Base-by-base conservation (phyloP, 37 sponge, comb jelly and placozoan species). In the Haliclona indistincta region DNA sequence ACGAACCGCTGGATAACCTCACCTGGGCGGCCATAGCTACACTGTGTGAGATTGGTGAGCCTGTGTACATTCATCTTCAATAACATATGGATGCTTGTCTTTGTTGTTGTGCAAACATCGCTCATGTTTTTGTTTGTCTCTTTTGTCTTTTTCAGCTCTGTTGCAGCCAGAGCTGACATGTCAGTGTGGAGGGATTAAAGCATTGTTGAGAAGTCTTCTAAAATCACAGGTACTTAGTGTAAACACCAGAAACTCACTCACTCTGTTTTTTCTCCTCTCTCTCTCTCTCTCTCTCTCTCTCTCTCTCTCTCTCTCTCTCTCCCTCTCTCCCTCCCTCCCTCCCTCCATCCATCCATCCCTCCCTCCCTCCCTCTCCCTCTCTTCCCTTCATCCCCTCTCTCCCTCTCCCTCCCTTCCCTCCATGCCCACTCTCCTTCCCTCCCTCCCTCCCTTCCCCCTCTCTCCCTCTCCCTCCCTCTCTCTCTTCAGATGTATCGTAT, bases 21-120 rank as follows among this genome's bases (percentile, higher is more conserved):
- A 73, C 74, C 25, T 76, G 82, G 82, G 75, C 94, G 3, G 68
- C 67, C 38, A 60, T 81, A 39, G 94, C 72, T 8, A 82, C 91
- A 5, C 78, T 93, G 54, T 71, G 81, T 76, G 91, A 93, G 42
- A 77, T 93, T 33, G 85, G 94, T 93, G 38, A n/a, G 68, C 75
- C 17, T 13, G 13, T 49, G 53, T n/a, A n/a, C n/a, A n/a, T n/a
- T n/a, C n/a, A n/a, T n/a, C n/a, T n/a, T n/a, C n/a, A n/a, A n/a
- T n/a, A n/a, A n/a, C n/a, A n/a, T n/a, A n/a, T n/a, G n/a, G n/a
- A n/a, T n/a, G n/a, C n/a, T n/a, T n/a, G n/a, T n/a, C n/a, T n/a
- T n/a, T n/a, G n/a, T n/a, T n/a, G n/a, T n/a, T n/a, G n/a, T n/a
- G n/a, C n/a, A n/a, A n/a, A n/a, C n/a, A n/a, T n/a, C n/a, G n/a